Conservation (phyloP, 2,113 vertebrate genomes). For the Copsychus sechellarum region DNA sequence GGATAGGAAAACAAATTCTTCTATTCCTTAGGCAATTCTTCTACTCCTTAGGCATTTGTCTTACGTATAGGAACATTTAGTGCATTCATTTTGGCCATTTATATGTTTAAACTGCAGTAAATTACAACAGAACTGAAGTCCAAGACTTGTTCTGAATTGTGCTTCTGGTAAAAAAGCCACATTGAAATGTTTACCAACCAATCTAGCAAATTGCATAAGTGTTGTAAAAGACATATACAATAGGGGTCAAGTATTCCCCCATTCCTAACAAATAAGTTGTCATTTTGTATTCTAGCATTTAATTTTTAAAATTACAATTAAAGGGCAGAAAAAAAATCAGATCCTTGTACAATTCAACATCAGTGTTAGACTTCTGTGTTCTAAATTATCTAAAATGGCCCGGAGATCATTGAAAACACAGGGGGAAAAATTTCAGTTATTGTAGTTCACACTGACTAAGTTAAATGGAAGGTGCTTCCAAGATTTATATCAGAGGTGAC, state of each 20-base stretch:
- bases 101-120: not conserved
- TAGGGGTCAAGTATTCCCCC: not conserved
- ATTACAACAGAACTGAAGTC: not conserved
- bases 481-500: not conserved
- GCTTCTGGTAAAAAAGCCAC: not conserved
- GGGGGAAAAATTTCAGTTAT: not conserved
- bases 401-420: not conserved
- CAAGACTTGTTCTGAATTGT: not conserved
- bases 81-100: not conserved
- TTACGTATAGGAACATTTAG: not conserved
- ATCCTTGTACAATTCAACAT: not conserved
- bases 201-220: not conserved
- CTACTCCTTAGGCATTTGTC: not conserved
- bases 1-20: not conserved
- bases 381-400: not conserved
- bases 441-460: not conserved
- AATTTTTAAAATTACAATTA: not conserved
- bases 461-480: not conserved
- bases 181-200: not conserved
- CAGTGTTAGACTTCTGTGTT: not conserved
- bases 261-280: not conserved
- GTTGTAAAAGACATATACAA: not conserved
- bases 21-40: not conserved
- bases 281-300: not conserved
- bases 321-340: not conserved